A percentile compares a stretch with the other conserved stretches of the same genome.
phyloP scores from a whole-genome alignment of 2,888 invertebrate species.

The Nowickia ferox region DNA sequence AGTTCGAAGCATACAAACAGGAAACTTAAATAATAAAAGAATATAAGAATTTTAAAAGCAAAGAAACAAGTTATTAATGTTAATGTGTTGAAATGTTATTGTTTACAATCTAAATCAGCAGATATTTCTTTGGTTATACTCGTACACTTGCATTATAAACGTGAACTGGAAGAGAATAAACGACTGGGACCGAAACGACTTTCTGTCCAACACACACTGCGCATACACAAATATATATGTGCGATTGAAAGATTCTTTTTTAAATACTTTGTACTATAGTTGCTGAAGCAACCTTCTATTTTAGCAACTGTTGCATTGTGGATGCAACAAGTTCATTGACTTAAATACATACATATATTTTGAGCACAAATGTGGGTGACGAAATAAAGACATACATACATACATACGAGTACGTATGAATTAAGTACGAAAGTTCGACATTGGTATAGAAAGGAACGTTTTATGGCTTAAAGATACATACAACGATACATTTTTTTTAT shows the following conservation, averaged over 20 bases:
- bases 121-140: not conserved
- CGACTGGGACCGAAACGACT: slow-evolving; percentile 4
- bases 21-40: slow-evolving; percentile 43
- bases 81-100: slow-evolving; percentile 62
- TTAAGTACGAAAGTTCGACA: not conserved
- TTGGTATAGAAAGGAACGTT: not conserved
- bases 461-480: slow-evolving; percentile 1
- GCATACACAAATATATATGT: not conserved
- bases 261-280: not conserved
- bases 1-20: slow-evolving; percentile 6
- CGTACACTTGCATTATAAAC: slow-evolving; percentile 43
- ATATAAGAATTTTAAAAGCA: slow-evolving; percentile 26
- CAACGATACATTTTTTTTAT: not conserved
- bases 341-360: not conserved
- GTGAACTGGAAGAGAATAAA: slow-evolving; percentile 3
- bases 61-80: slow-evolving; percentile 42
- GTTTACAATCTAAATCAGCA: slow-evolving; percentile 53
- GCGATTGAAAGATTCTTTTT: not conserved
- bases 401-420: not conserved
- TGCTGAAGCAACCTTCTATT: slow-evolving; percentile 12
- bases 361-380: slow-evolving; percentile 16
- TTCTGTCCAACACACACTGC: not conserved
- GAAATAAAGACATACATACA: not conserved
- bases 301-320: slow-evolving; percentile 24
- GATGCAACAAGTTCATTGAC: slow-evolving; percentile 47